These are phyloP conservation scores for Strix aluco DNA, from an alignment of 2,113 vertebrate species.

Conservation along the genomic window DNA sequence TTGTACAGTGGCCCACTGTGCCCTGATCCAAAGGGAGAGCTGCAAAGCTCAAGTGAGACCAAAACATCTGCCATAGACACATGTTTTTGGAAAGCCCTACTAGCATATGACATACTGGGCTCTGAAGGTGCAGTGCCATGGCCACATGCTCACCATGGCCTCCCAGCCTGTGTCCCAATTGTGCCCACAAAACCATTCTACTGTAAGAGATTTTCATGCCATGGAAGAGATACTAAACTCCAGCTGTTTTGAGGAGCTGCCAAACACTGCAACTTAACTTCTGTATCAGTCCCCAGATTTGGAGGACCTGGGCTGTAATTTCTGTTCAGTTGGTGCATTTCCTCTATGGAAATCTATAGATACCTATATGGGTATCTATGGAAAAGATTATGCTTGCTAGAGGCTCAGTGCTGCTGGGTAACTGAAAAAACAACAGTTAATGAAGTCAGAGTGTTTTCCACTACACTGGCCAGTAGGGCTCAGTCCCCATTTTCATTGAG, in stretches of 20 bases:
- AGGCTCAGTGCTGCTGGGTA: not conserved
- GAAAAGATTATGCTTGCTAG: not conserved
- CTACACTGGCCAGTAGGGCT: not conserved
- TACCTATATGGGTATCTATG: not conserved
- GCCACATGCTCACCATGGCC: not conserved
- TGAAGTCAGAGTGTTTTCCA: not conserved
- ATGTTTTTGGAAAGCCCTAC: not conserved
- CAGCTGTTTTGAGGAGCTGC: not conserved
- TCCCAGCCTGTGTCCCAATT: rapidly evolving
- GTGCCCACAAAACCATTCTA: not conserved
- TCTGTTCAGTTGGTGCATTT: not conserved
- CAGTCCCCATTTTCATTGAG: not conserved
- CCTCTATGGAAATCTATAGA: not conserved
- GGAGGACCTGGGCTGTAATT: not conserved
- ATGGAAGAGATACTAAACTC: not conserved
- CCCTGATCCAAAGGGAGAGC: not conserved
- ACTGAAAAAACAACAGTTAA: not conserved
- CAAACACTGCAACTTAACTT: not conserved
- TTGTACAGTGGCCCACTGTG: not conserved
- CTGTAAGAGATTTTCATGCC: not conserved
- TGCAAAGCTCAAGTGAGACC: not conserved
- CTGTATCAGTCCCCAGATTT: not conserved
- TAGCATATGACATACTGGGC: rapidly evolving
- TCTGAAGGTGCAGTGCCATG: not conserved
- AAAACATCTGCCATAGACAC: not conserved